A percentile compares a stretch with the other conserved stretches of the same genome.
phyloP scores from a whole-genome alignment of 1,140 invertebrate genomes.

The Sesamia nonagrioides region DNA sequence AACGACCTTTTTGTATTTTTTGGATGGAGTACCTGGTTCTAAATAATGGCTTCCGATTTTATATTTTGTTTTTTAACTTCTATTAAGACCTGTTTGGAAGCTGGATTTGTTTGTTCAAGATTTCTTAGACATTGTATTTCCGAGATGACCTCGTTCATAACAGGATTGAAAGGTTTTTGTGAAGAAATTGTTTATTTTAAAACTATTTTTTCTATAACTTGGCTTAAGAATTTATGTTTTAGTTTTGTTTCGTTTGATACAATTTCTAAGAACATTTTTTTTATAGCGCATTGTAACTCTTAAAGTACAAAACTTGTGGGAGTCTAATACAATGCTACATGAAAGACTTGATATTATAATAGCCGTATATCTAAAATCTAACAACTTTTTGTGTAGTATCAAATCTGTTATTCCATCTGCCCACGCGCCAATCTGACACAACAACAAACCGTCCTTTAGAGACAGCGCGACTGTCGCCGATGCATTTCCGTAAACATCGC shows the following conservation, averaged over 20 bases:
- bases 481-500: conserved; percentile 69
- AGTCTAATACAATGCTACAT: conserved; percentile 28
- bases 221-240: not conserved
- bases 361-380: conserved; percentile 9
- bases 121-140: not conserved
- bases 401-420: conserved; percentile 75
- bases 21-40: conserved; percentile 23
- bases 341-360: not conserved
- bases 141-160: not conserved
- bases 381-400: conserved; percentile 36
- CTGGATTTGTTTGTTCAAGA: conserved; percentile 22
- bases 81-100: conserved; percentile 14
- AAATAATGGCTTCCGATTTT: conserved; percentile 45
- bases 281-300: conserved; percentile 5
- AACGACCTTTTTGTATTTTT: conserved; percentile 44
- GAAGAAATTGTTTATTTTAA: not conserved
- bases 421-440: conserved; percentile 71
- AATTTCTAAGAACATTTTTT: too few species aligned
- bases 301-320: not conserved
- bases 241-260: not conserved
- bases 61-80: conserved; percentile 23
- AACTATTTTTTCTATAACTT: too few species aligned
- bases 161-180: not conserved
- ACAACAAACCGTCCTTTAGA: conserved; percentile 70
- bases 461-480: conserved; percentile 76